Base-by-base conservation (phyloP, 2,888 invertebrate genomes). In the Parnassius glacialis region DNA sequence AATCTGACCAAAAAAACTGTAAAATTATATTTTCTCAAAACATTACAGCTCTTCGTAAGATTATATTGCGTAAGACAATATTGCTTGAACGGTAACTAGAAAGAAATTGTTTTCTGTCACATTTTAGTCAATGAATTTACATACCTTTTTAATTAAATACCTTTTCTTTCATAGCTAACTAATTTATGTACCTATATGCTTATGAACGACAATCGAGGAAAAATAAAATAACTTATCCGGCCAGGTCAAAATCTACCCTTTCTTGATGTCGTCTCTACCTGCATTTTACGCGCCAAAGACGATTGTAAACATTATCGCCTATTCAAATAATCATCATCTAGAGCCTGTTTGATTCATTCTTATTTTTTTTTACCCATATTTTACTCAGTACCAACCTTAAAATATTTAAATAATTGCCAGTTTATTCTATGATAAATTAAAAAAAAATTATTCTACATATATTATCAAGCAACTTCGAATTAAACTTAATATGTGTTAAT, bases 221-320 rank as follows among this genome's bases (percentile, higher is more conserved):
- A 2, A 45, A 52, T 45, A 44, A 58, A 57, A 57, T 43, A 34
- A 52, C 12, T 0, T 12, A 47, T 41, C 25, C 42, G 44, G 51
- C 34, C 58, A 54, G 45, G 10, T 56, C 43, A 10, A 45, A 45
- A 9, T 48, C 48, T 42, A 54, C 54, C 44, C 58, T 50, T 51
- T 16, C 43, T 53, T 41, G n/a, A 13, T 43, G 58, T 51, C 43
- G 54, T 44, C 20, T 62, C 62, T 62, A 62, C 62, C 62, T 62
- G 62, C 9, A 25, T 48, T 62, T 62, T 57, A 57, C 52, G 57
- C 57, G 57, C 53, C 57, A 58, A 62, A 54, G 43, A 16, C 45
- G 52, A 52, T 43, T 13, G 57, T 20, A 57, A 53, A 62, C 62
- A 62, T 48, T 34, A 53, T 20, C 20, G n/a, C 62, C 62, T 62